phyloP scores from a whole-genome alignment of 2,888 invertebrate species.

The Syritta pipiens region DNA sequence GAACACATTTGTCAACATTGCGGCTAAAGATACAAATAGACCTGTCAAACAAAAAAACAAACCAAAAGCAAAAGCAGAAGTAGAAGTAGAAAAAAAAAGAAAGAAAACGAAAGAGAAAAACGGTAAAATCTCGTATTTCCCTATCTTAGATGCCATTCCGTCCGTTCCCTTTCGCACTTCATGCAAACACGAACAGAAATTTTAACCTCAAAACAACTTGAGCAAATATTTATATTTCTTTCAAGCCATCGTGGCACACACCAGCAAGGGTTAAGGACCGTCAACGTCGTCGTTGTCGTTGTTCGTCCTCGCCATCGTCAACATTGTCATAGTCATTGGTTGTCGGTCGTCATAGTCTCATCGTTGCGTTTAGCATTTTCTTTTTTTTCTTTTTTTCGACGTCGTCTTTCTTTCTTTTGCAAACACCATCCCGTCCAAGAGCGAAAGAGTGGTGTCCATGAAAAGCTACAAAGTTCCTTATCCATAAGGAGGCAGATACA shows the following conservation, averaged over 20 bases:
- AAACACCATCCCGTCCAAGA: conserved; percentile 44
- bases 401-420: conserved; percentile 40
- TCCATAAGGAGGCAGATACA: conserved; percentile 22
- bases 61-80: background rate
- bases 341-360: conserved; percentile 12
- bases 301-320: conserved; percentile 4
- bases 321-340: conserved; percentile 51
- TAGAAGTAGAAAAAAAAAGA: background rate
- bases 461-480: conserved; percentile 66
- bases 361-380: conserved; percentile 45
- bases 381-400: conserved; percentile 29
- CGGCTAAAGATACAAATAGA: conserved; percentile 61
- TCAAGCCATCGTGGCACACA: conserved; percentile 40
- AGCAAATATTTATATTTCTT: conserved; percentile 76
- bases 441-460: conserved; percentile 59
- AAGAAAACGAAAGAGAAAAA: conserved; percentile 15
- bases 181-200: conserved; percentile 72
- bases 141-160: conserved; percentile 62
- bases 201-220: conserved; percentile 78
- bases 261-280: conserved; percentile 72
- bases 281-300: conserved; percentile 30
- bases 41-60: conserved; percentile 49
- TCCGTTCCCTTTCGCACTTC: conserved; percentile 48
- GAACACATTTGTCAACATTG: conserved; percentile 67
- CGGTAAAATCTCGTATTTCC: conserved; percentile 50